Evolutionary conservation across 2,113 vertebrate species (phyloP).

Genomic region (Seriola rivoliana): DNA sequence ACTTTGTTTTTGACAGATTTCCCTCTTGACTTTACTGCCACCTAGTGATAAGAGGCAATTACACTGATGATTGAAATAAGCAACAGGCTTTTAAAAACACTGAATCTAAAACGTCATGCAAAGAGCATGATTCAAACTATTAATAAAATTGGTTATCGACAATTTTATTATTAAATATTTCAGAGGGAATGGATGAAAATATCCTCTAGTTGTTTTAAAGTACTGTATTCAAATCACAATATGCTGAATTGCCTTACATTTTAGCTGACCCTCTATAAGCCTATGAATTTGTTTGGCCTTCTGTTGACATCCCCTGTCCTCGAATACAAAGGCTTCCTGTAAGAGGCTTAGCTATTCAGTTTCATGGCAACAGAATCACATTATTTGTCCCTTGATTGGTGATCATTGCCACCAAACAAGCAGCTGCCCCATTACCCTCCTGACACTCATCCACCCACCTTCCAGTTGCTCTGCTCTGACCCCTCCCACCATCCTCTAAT

Average conservation of each 20-base stretch:
- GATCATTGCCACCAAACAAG: conserved; percentile 72
- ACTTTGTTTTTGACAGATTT: conserved; percentile 24
- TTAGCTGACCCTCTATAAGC: neutral
- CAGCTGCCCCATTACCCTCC: conserved; percentile 69
- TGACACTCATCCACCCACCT: conserved; percentile 46
- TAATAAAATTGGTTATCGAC: neutral
- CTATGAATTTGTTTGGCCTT: conserved; percentile 8
- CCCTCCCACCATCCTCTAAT: conserved; percentile 29
- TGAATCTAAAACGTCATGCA: neutral
- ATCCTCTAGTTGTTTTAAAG: neutral
- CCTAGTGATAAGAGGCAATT: conserved; percentile 73
- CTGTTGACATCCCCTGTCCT: conserved; percentile 28
- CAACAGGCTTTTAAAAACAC: conserved; percentile 45
- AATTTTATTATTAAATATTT: neutral
- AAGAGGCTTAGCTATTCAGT: conserved; percentile 42
- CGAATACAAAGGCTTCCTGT: conserved; percentile 28
- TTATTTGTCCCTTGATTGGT: conserved; percentile 66
- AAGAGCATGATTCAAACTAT: neutral
- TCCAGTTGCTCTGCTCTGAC: neutral
- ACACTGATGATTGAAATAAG: neutral
- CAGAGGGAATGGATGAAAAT: neutral
- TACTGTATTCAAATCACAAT: conserved; percentile 1
- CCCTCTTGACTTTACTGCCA: conserved; percentile 78
- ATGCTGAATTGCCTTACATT: neutral
- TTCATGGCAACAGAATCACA: conserved; percentile 68